A percentile compares a stretch with the other conserved stretches of the same genome.
Conservation (phyloP, 2,113 vertebrate genomes). For the Pardalotus punctatus region DNA sequence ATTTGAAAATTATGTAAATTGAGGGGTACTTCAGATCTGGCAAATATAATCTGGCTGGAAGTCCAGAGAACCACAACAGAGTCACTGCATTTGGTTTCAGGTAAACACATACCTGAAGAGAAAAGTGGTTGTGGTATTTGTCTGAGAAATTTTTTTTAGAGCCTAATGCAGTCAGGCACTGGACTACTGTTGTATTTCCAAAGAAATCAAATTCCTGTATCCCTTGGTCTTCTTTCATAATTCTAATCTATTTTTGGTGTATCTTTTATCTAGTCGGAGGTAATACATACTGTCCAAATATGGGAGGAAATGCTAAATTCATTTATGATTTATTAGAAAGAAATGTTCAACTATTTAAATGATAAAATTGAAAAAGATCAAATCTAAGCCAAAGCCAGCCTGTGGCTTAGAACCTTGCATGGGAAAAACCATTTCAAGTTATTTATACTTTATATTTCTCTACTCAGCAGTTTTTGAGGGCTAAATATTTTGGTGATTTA, state of each 20-base stretch:
- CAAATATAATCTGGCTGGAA: background rate
- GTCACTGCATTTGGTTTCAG: background rate
- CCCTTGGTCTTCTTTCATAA: background rate
- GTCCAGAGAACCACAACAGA: background rate
- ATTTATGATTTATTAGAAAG: background rate
- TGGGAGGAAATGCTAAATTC: background rate
- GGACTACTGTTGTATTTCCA: background rate
- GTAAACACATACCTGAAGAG: background rate
- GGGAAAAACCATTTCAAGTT: background rate
- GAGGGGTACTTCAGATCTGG: background rate
- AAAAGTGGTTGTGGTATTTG: background rate
- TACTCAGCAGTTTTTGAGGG: background rate
- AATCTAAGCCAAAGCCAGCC: background rate
- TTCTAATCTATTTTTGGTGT: background rate
- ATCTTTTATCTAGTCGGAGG: background rate
- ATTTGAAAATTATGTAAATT: background rate
- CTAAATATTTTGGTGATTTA: slow-evolving; percentile 7
- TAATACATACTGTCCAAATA: background rate
- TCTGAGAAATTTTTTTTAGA: background rate
- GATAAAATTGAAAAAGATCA: background rate
- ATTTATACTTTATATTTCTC: background rate
- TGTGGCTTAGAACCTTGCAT: background rate
- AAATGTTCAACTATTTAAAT: background rate
- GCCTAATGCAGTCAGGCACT: background rate
- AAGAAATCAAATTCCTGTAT: background rate